These are phyloP conservation scores for Mungos mungo DNA, from an alignment of 2,113 vertebrate species.

Conservation along the genomic window DNA sequence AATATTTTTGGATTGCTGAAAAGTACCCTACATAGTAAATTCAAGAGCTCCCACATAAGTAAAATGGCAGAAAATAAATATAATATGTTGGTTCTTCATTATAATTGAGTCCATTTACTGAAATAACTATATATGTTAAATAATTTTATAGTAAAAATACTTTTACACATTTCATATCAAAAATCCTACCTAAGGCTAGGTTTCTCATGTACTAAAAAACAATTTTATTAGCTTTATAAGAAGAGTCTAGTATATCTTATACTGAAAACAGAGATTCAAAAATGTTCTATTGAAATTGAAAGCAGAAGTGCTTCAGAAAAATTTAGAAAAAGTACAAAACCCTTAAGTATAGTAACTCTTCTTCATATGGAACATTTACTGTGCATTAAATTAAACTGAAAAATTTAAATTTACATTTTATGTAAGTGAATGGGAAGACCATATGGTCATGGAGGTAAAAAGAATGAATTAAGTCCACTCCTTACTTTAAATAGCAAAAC, in stretches of 20 bases:
- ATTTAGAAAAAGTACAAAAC: background rate
- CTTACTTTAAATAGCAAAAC: background rate
- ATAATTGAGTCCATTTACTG: background rate
- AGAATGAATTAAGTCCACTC: background rate
- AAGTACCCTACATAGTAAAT: background rate
- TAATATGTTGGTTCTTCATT: background rate
- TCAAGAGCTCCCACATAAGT: background rate
- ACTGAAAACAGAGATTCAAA: background rate
- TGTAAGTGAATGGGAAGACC: background rate
- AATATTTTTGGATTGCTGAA: background rate
- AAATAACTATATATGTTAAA: background rate
- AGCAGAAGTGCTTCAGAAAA: background rate
- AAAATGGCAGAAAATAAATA: background rate
- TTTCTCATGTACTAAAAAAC: background rate
- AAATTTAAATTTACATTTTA: constrained; percentile 26
- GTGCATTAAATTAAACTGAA: background rate
- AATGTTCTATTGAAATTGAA: background rate
- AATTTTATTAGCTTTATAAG: background rate
- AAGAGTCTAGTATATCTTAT: background rate
- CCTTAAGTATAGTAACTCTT: background rate
- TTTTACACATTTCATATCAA: background rate
- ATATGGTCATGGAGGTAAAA: background rate
- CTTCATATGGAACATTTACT: background rate
- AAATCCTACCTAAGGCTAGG: background rate
- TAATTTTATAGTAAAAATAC: background rate